phyloP scores from a whole-genome alignment of 2,797 vertebrate species.

The Masticophis lateralis region DNA sequence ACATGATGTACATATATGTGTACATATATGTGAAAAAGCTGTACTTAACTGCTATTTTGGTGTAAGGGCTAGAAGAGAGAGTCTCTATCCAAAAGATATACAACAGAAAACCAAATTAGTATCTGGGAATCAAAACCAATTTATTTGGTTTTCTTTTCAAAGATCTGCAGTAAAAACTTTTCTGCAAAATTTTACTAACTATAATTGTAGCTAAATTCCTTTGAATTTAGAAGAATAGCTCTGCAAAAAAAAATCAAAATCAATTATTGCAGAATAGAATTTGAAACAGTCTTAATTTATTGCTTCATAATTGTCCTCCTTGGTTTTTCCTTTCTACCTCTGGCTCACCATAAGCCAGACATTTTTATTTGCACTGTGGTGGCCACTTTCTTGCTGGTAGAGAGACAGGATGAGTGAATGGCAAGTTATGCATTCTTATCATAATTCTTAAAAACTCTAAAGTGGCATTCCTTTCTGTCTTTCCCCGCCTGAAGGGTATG shows the following conservation, averaged over 20 bases:
- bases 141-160: conserved; percentile 13
- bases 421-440: neutral
- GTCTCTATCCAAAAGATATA: neutral
- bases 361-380: neutral
- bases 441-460: neutral
- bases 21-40: neutral
- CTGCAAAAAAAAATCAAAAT: conserved; percentile 12
- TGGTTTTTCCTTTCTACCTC: neutral
- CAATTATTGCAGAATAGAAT: conserved; percentile 9
- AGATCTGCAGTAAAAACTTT: conserved; percentile 1
- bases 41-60: neutral
- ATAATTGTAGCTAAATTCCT: conserved; percentile 16
- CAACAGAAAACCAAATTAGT: conserved; percentile 25
- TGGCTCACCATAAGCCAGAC: neutral
- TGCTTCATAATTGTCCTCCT: conserved; percentile 23
- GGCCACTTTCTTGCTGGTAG: neutral
- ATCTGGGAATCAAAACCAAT: conserved; percentile 18
- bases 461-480: neutral
- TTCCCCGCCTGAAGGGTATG: neutral
- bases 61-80: neutral
- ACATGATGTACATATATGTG: neutral
- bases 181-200: neutral
- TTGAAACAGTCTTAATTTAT: conserved; percentile 20
- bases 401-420: neutral
- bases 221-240: conserved; percentile 3